Evolutionary conservation across 1,140 invertebrate species (phyloP).

Genomic region (Drosophila navojoa): DNA sequence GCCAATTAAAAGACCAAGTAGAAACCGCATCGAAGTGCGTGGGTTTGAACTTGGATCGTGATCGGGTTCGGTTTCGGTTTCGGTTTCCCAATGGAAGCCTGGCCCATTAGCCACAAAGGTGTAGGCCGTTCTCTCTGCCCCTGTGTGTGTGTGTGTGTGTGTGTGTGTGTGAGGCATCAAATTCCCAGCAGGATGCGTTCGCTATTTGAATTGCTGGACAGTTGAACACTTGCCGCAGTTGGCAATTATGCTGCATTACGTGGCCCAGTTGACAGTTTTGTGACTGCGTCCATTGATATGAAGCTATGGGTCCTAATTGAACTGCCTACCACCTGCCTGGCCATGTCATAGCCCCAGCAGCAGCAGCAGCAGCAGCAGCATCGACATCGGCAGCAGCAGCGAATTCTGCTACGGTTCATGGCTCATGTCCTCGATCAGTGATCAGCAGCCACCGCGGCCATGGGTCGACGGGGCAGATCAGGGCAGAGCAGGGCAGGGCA

Average conservation of each 20-base stretch:
- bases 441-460: slow-evolving; percentile 32
- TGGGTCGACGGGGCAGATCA: slow-evolving; percentile 27
- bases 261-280: slow-evolving; percentile 69
- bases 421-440: slow-evolving; percentile 45
- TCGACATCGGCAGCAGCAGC: too few relatives aligned
- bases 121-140: slow-evolving; percentile 29
- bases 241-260: slow-evolving; percentile 74
- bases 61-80: slow-evolving; percentile 29
- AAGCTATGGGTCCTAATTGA: slow-evolving; percentile 63
- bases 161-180: slow-evolving; percentile 59
- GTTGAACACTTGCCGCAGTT: slow-evolving; percentile 67
- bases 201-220: slow-evolving; percentile 80
- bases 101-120: slow-evolving; percentile 57
- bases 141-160: slow-evolving; percentile 12
- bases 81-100: slow-evolving; percentile 32
- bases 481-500: slow-evolving; percentile 3
- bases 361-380: background rate
- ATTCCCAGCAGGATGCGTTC: slow-evolving; percentile 62
- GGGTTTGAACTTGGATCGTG: slow-evolving; percentile 41
- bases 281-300: slow-evolving; percentile 54
- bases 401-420: slow-evolving; percentile 15
- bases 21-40: slow-evolving; percentile 39
- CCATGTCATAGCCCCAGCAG: slow-evolving; percentile 21
- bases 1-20: slow-evolving; percentile 75
- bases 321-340: slow-evolving; percentile 64